Conservation (phyloP, 2,797 vertebrate genomes). For the Iguana delicatissima region DNA sequence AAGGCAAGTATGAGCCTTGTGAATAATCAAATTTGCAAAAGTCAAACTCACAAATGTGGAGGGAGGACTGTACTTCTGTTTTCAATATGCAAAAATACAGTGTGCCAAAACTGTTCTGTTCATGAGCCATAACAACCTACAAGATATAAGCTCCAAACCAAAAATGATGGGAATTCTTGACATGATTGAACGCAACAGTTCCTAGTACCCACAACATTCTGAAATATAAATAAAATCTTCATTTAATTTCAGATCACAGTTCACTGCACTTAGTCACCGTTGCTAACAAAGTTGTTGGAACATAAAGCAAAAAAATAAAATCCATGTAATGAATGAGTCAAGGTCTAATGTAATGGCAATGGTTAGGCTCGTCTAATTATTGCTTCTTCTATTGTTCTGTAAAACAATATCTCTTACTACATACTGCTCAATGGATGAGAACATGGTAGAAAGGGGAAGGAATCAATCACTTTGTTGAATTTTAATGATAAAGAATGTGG, state of each 20-base stretch:
- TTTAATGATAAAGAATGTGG: not conserved
- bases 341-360: not conserved
- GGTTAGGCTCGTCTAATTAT: not conserved
- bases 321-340: not conserved
- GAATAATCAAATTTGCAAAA: no score
- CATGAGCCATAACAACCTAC: no score
- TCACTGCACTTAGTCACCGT: not conserved
- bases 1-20: no score
- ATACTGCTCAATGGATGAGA: not conserved
- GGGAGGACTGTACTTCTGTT: no score
- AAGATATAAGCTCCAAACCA: no score
- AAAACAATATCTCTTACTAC: not conserved
- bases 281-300: slow-evolving; percentile 4
- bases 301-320: not conserved
- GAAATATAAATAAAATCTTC: no score
- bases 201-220: no score
- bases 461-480: not conserved
- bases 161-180: no score
- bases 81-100: no score
- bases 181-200: no score
- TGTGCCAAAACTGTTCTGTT: no score
- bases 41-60: no score
- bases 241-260: not conserved
- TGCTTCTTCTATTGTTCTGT: not conserved
- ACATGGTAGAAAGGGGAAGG: not conserved